phyloP scores from a whole-genome alignment of 2,888 invertebrate species.

The Athalia circularis region DNA sequence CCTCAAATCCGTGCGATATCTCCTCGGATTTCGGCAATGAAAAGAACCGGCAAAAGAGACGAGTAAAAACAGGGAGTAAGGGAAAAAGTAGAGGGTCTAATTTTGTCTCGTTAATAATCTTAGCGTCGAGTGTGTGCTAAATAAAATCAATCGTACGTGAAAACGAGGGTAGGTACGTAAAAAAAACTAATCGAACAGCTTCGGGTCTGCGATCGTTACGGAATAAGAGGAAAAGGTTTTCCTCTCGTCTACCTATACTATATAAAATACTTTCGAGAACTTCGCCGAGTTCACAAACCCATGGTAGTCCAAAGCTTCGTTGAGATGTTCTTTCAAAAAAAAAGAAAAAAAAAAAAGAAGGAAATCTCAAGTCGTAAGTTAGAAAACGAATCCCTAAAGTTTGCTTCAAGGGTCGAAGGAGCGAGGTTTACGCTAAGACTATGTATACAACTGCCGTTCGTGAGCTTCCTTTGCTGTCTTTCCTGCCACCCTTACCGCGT shows the following conservation, averaged over 20 bases:
- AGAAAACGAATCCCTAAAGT: slow-evolving; percentile 30
- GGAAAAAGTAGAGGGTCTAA: neutral
- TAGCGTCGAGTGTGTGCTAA: too few species aligned
- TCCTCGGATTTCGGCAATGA: too few species aligned
- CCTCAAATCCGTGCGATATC: too few species aligned
- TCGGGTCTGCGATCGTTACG: slow-evolving; percentile 3
- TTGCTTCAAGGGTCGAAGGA: slow-evolving; percentile 33
- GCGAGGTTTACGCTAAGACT: slow-evolving; percentile 16
- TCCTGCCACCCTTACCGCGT: too few species aligned
- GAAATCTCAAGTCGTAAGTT: slow-evolving; percentile 33
- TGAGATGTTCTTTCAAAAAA: neutral
- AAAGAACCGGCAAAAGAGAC: too few species aligned
- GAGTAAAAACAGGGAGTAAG: neutral
- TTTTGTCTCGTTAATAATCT: too few species aligned
- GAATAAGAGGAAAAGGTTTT: neutral
- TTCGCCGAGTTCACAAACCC: slow-evolving; percentile 7
- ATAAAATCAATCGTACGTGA: neutral
- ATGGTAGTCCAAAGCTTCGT: neutral
- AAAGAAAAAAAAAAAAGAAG: neutral
- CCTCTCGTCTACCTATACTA: neutral
- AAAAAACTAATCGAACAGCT: slow-evolving; percentile 18
- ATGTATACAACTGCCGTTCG: neutral
- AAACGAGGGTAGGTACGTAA: neutral
- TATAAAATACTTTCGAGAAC: neutral
- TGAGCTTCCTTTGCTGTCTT: neutral